A percentile compares a stretch with the other conserved stretches of the same genome.
phyloP scores from a whole-genome alignment of 2,113 vertebrate species.

The Rhinoderma darwinii region DNA sequence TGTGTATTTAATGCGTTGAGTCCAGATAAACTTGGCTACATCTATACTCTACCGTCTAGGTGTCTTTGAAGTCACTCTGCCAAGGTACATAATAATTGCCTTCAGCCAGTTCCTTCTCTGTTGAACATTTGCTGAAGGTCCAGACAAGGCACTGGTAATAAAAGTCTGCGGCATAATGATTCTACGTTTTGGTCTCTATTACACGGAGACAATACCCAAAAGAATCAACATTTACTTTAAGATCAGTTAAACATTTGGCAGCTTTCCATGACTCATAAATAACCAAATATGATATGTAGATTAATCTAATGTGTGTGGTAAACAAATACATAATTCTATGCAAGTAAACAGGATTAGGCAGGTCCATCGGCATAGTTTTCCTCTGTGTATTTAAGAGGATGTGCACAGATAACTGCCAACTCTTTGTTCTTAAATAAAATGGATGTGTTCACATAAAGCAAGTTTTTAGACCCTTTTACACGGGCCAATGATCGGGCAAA shows the following conservation, averaged over 20 bases:
- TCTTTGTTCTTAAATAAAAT: neutral
- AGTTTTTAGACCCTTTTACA: too few species aligned
- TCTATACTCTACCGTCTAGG: too few species aligned
- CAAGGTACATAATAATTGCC: neutral
- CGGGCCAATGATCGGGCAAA: too few species aligned
- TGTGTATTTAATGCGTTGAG: too few species aligned
- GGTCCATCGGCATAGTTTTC: neutral
- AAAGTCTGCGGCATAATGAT: neutral
- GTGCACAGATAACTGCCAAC: neutral
- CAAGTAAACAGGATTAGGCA: slow-evolving; percentile 31
- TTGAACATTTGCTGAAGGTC: neutral
- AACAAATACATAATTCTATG: slow-evolving; percentile 22
- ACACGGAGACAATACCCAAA: neutral
- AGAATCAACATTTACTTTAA: neutral
- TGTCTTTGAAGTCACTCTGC: too few species aligned
- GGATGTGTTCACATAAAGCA: neutral
- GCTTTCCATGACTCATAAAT: neutral
- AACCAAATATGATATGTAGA: slow-evolving; percentile 1
- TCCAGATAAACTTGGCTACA: too few species aligned
- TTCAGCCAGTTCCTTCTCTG: neutral
- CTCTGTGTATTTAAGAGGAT: slow-evolving; percentile 10
- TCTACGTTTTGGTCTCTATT: neutral
- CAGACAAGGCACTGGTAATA: neutral
- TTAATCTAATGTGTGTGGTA: slow-evolving; percentile 4
- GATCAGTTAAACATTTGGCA: neutral